Base-by-base conservation (phyloP, 2,888 invertebrate genomes). In the Dromius quadrimaculatus region DNA sequence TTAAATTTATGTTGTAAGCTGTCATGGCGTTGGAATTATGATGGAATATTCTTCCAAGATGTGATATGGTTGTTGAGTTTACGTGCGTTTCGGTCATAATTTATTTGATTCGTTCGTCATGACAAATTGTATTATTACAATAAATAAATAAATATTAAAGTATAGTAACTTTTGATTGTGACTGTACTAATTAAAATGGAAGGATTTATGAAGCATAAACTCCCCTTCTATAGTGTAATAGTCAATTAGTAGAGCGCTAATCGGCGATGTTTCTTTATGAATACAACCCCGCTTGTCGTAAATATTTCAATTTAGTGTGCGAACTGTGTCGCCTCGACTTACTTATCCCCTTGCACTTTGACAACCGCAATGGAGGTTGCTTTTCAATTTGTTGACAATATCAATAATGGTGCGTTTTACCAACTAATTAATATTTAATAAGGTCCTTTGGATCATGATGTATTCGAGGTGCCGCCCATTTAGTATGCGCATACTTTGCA, bases 201-300 rank as follows among this genome's bases (percentile, higher is more conserved):
- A 75, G 74, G 77, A 78, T 78, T 78, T 78, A 78, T 77, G 77
- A 76, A 75, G 74, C 76, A 76, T 76, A 75, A 72, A 73, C 71
- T 70, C 73, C 50, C 59, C 47, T 32, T 17, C 19, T 36, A n/a
- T 76, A 75, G 74, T 74, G 76, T 77, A 77, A 77, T 77, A 75
- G 76, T 76, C 76, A 78, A 78, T 78, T 78, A 77, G 76, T 74
- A 73, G 72, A 74, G 71, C 74, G 76, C 74, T 75, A 76, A 76
- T 75, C 74, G 74, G 45, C 45, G 59, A 59, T 70, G 71, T 65
- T 73, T 72, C 73, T 75, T 74, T 75, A 75, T 74, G 74, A 71
- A 74, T 72, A 73, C 70, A 74, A 74, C 75, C 74, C 65, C 43
- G 32, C 41, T 11, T 50, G 23, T 64, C 64, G 47, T 64, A 64